Conservation (phyloP, 2,888 invertebrate species). For the Loripinus fragilis region DNA sequence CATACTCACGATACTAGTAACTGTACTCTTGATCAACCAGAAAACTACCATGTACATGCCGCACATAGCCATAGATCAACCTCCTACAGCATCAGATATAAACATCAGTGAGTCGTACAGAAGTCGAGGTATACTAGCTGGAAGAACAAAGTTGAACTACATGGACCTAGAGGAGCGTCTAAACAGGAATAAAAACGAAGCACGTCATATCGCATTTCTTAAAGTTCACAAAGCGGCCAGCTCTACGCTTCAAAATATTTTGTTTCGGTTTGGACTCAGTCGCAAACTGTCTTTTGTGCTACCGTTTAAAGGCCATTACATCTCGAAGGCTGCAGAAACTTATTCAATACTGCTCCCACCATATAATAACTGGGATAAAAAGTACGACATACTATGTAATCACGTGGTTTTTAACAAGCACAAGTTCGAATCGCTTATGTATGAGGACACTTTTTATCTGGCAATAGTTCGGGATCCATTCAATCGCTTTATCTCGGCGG, state of each 20-base stretch:
- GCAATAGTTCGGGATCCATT: slow-evolving; percentile 15
- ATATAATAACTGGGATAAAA: background rate
- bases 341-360: background rate
- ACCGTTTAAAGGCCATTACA: background rate
- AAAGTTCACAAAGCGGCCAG: slow-evolving; percentile 41
- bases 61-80: no score
- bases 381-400: slow-evolving; percentile 19
- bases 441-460: slow-evolving; percentile 8
- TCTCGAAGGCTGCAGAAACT: background rate
- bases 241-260: slow-evolving; percentile 35
- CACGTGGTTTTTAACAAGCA: background rate
- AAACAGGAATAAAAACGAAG: background rate
- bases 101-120: no score
- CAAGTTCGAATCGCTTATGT: background rate
- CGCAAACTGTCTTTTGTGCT: slow-evolving; percentile 1
- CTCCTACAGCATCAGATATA: no score
- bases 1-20: no score
- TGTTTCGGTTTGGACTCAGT: slow-evolving; percentile 24
- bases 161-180: no score
- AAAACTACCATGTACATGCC: no score
- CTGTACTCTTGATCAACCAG: no score
- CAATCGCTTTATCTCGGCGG: background rate
- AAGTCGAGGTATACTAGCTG: no score
- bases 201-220: slow-evolving; percentile 30
- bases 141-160: no score